Base-by-base conservation (phyloP, 2,888 invertebrate genomes). In the Drosophila rellima region DNA sequence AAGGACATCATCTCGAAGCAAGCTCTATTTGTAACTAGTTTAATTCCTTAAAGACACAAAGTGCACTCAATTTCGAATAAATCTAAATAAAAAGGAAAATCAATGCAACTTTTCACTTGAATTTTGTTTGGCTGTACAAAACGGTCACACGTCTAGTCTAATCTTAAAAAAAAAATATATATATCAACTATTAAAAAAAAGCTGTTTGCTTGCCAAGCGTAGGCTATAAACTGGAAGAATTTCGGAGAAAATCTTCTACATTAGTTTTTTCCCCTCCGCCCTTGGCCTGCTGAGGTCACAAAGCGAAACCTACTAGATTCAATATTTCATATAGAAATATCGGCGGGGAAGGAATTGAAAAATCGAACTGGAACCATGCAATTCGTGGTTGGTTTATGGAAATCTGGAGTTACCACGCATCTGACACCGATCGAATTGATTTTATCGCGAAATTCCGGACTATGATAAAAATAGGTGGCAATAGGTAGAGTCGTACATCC, bases 201-300 rank as follows among this genome's bases (percentile, higher is more conserved):
- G 13, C n/a, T 62, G 37, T 62, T 29, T 48, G 31, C 55, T 42
- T 26, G 39, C n/a, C 10, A n/a, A 57, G 13, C 15, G 23, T 37
- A 33, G 5, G 6, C n/a, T 37, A 8, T 18, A 26, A 37, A 68
- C 45, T 70, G 61, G 61, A 18, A 7, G 2, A n/a, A 11, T 11
- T 13, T 0, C 5, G 4, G 1, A 4, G 3, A 2, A 15, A 1
- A 3, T 13, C 4, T 1, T 1, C 3, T 1, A 44, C 17, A 7
- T 29, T 17, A 23, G 29, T 18, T 47, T 47, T 20, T 15, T 2
- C 7, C 5, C 11, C 8, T 2, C 7, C 5, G 8, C 8, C 3
- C 50, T 35, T 29, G 17, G 55, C 70, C 40, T 33, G 18, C 62
- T 61, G 0, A 6, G n/a, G 3, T 42, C 4, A 0, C 0, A 26